Conservation (phyloP, 2,113 vertebrate species). For the Gila orcuttii region DNA sequence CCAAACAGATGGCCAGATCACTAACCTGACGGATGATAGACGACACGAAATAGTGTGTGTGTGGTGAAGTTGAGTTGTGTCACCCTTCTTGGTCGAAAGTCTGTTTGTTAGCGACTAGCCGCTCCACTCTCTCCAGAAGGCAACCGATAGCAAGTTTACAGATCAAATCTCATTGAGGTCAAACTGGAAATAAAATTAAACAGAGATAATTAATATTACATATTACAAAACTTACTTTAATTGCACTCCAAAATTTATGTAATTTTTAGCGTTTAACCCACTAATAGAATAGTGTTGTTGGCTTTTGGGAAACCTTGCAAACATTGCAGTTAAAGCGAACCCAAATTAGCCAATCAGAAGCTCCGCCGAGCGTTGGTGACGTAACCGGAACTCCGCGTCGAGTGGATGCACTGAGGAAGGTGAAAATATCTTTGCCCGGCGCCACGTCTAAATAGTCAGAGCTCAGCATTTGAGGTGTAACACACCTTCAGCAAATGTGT, state of each 20-base stretch:
- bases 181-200: neutral
- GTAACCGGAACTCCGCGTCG: neutral
- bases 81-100: neutral
- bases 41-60: neutral
- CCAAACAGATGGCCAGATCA: neutral
- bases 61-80: conserved; percentile 27
- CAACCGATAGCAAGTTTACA: neutral
- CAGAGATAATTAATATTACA: neutral
- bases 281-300: neutral
- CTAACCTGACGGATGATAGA: conserved; percentile 17
- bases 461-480: neutral
- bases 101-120: neutral
- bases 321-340: neutral
- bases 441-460: conserved; percentile 52
- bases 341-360: conserved; percentile 7
- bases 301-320: neutral
- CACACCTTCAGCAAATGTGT: neutral
- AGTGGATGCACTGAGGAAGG: neutral
- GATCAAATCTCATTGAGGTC: neutral
- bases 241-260: neutral
- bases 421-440: conserved; percentile 22
- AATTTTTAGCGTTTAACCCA: too few relatives aligned
- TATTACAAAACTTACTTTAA: neutral
- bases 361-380: neutral
- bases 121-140: neutral